phyloP scores from a whole-genome alignment of 2,113 vertebrate genomes.

The Misgurnus mizolepis region DNA sequence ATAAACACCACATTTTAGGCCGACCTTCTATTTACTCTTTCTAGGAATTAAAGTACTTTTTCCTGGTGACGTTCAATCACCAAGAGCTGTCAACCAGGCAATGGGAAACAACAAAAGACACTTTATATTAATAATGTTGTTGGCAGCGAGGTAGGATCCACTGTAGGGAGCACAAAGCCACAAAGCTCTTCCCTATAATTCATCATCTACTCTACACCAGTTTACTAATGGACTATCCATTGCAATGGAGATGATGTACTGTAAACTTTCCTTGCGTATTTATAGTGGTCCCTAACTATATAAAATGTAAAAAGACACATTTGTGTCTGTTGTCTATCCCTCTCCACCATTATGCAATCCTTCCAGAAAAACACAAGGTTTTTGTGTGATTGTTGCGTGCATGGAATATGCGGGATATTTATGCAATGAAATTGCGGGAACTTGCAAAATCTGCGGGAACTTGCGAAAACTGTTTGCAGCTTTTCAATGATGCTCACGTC shows the following conservation, averaged over 20 bases:
- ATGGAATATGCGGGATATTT: too few species aligned
- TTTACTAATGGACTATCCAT: background rate
- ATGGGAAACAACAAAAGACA: background rate
- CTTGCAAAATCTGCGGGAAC: too few species aligned
- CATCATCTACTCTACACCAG: background rate
- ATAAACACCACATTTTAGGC: too few species aligned
- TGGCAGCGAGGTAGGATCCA: background rate
- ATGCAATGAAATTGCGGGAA: too few species aligned
- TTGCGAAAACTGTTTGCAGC: too few species aligned
- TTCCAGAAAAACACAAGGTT: too few species aligned
- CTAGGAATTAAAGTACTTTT: background rate
- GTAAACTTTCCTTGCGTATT: background rate
- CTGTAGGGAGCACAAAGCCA: background rate
- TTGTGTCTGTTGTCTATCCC: slow-evolving; percentile 24
- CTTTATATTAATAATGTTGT: background rate
- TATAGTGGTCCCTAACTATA: background rate
- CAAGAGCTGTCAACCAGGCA: background rate
- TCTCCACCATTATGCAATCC: background rate
- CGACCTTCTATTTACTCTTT: too few species aligned
- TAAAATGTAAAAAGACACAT: slow-evolving; percentile 7
- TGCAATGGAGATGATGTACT: background rate
- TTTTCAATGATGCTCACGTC: too few species aligned
- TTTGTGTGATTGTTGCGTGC: too few species aligned
- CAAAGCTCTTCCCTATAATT: background rate
- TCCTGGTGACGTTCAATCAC: background rate